Percentiles rank a stretch among this genome's conserved stretches.
Evolutionary conservation across 2,797 vertebrate genomes (phyloP).

Genomic region (Pterois miles): DNA sequence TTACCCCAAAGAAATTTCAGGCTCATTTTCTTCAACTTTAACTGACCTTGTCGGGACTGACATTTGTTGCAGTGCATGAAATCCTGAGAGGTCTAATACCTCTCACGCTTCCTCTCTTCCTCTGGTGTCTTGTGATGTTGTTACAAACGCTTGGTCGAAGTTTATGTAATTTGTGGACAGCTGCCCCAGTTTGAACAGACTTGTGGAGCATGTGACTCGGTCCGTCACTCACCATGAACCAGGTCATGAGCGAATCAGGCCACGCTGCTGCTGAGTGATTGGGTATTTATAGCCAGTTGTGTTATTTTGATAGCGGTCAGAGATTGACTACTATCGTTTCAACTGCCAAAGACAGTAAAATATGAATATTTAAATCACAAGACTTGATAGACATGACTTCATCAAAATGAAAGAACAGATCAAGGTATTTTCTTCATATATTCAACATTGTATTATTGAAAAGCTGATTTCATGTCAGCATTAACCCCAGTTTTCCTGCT

Average conservation of each 20-base stretch:
- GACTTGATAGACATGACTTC: neutral
- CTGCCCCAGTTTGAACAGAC: constrained; percentile 16
- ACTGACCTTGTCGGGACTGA: neutral
- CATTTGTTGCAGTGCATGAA: neutral
- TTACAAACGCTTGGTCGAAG: constrained; percentile 17
- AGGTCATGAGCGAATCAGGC: constrained; percentile 46
- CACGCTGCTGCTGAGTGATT: constrained; percentile 13
- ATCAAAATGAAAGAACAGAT: neutral
- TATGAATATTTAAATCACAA: neutral
- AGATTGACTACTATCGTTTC: neutral
- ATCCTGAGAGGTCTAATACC: rapidly evolving
- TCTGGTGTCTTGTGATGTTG: neutral
- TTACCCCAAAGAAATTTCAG: neutral
- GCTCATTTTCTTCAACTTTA: neutral
- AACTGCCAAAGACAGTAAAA: neutral
- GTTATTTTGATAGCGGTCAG: constrained; percentile 12
- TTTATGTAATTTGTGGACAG: constrained; percentile 30
- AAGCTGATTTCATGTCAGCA: neutral
- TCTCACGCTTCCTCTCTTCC: no score
- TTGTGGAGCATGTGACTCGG: constrained; percentile 12
- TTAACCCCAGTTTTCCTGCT: neutral
- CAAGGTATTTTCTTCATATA: neutral
- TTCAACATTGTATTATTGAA: neutral
- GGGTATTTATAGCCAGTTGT: constrained; percentile 15
- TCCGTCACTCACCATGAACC: constrained; percentile 25